A percentile compares a stretch with the other conserved stretches of the same genome.
phyloP scores from a whole-genome alignment of 37 sponge, comb jelly and placozoan species.

The Diacarnus erythraeanus region DNA sequence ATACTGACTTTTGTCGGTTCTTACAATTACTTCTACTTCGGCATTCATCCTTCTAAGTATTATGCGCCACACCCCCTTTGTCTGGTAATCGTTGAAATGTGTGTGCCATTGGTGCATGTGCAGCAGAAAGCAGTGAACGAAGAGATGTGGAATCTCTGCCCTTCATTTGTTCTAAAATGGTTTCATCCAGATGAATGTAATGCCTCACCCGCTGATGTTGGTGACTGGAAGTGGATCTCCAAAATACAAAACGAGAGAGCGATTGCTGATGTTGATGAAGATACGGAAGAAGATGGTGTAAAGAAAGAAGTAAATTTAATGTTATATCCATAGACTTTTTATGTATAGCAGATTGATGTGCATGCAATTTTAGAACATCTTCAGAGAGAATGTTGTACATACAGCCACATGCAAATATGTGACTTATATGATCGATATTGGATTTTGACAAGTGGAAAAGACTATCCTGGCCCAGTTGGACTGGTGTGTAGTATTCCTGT shows the following conservation, averaged over 20 bases:
- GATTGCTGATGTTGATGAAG: no score
- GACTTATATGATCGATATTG: background rate
- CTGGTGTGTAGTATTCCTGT: slow-evolving; percentile 3
- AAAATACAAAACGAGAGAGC: no score
- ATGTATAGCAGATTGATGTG: no score
- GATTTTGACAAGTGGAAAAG: background rate
- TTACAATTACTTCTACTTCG: slow-evolving; percentile 25
- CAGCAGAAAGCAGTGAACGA: background rate
- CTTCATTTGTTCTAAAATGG: background rate
- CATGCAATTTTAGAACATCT: background rate
- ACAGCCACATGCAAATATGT: no score
- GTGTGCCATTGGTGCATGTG: background rate
- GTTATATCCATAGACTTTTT: no score
- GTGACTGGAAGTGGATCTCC: no score
- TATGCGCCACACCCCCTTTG: no score
- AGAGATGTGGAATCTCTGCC: background rate
- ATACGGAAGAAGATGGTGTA: no score
- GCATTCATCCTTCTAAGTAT: background rate
- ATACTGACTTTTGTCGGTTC: slow-evolving; percentile 62
- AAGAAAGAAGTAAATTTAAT: no score
- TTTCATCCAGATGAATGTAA: no score
- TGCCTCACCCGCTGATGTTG: no score
- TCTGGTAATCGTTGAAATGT: background rate
- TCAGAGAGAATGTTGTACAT: no score
- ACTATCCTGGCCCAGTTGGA: background rate